Evolutionary conservation across 1,140 invertebrate genomes (phyloP).

Genomic region (Dreissena polymorpha): DNA sequence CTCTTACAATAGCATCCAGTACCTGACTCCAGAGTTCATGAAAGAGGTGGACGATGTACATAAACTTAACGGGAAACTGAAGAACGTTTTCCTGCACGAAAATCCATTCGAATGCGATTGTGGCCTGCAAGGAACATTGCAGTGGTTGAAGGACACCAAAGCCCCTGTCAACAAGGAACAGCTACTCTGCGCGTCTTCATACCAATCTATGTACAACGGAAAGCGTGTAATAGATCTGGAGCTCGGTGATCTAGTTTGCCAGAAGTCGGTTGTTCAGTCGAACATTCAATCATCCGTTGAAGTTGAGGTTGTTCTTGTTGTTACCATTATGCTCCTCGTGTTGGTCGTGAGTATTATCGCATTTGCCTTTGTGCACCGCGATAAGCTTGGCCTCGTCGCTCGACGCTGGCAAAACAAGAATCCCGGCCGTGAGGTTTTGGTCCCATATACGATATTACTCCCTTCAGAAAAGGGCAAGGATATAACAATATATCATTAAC

Average conservation of each 20-base stretch:
- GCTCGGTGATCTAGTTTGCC: constrained; percentile 13
- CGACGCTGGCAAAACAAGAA: constrained; percentile 2
- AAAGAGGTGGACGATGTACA: neutral
- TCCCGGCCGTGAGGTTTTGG: constrained; percentile 23
- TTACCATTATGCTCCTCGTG: constrained; percentile 14
- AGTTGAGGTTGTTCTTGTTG: constrained; percentile 13
- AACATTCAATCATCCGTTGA: constrained; percentile 4
- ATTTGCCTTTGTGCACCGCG: constrained; percentile 21
- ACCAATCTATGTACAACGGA: constrained; percentile 31
- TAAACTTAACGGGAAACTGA: constrained; percentile 7
- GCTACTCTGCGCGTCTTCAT: constrained; percentile 16
- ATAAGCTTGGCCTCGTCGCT: constrained; percentile 7
- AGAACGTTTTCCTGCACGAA: constrained; percentile 25
- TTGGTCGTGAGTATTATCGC: constrained; percentile 21
- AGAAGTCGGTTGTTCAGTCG: neutral
- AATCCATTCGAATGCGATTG: constrained; percentile 51
- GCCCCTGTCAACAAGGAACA: constrained; percentile 35
- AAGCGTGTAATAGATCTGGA: constrained; percentile 16
- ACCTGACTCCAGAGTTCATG: constrained; percentile 25
- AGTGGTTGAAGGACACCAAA: constrained; percentile 43
- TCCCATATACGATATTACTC: constrained; percentile 28
- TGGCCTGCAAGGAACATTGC: constrained; percentile 35
- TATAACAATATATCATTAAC: neutral
- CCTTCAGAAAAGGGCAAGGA: constrained; percentile 15
- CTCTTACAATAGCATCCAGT: constrained; percentile 36